Evolutionary conservation across 2,113 vertebrate species (phyloP).

Genomic region (Sturnira hondurensis): DNA sequence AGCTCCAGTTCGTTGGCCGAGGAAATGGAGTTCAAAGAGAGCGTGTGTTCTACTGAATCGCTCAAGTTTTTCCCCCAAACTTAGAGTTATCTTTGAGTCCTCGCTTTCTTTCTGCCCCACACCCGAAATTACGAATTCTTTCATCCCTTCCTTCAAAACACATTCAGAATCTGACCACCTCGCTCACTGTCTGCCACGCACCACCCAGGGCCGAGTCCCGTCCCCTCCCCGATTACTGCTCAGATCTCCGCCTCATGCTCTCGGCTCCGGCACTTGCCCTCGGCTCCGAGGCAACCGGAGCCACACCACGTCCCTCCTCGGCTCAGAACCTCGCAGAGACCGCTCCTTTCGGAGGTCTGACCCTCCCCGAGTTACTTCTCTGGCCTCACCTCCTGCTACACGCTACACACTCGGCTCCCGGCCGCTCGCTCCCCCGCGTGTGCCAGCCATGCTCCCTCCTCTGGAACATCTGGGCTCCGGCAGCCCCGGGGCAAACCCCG

Average conservation of each 20-base stretch:
- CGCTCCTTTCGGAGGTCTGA: background rate
- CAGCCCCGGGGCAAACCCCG: background rate
- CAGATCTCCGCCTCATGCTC: background rate
- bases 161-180: background rate
- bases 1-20: background rate
- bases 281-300: accelerated
- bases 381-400: background rate
- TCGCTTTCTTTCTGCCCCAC: background rate
- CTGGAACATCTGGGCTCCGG: background rate
- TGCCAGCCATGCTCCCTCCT: background rate
- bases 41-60: background rate
- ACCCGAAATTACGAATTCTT: background rate
- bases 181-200: accelerated
- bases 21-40: background rate
- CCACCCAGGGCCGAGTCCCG: accelerated
- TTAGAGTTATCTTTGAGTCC: background rate
- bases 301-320: background rate
- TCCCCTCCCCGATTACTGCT: background rate
- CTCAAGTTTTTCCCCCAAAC: background rate
- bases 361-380: background rate
- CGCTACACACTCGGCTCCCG: background rate
- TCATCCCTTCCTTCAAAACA: background rate
- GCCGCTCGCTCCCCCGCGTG: no score
- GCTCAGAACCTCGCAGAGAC: background rate
- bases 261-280: background rate